These are phyloP conservation scores for Polyommatus iphigenia DNA, from an alignment of 2,888 invertebrate species.

Conservation along the genomic window DNA sequence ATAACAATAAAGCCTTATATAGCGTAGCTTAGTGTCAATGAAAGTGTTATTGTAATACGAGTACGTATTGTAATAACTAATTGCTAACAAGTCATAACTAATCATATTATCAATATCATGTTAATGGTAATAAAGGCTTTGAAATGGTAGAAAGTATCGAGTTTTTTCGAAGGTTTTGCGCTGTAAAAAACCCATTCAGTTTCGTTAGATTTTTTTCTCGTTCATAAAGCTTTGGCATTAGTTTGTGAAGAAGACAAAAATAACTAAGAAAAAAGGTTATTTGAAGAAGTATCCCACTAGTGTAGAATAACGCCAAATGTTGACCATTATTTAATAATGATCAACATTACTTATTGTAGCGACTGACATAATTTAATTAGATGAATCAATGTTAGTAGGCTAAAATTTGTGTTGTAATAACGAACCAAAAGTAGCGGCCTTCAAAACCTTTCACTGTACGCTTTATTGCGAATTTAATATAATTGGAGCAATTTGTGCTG, in stretches of 20 bases:
- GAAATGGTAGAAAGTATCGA: too few relatives aligned
- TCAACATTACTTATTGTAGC: too few relatives aligned
- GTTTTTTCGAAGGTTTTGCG: too few relatives aligned
- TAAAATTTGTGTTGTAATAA: not conserved
- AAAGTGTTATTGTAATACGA: not conserved
- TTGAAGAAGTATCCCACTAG: too few relatives aligned
- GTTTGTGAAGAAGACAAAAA: too few relatives aligned
- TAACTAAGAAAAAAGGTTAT: too few relatives aligned
- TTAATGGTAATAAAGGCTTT: not conserved
- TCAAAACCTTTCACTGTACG: slow-evolving; percentile 10
- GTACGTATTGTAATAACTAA: too few relatives aligned
- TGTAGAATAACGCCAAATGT: too few relatives aligned
- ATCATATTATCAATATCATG: not conserved
- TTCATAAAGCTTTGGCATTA: too few relatives aligned
- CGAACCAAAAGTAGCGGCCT: slow-evolving; percentile 21
- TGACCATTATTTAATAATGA: not conserved
- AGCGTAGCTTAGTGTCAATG: not conserved
- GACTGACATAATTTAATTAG: not conserved
- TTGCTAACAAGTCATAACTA: too few relatives aligned
- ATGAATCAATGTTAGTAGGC: not conserved
- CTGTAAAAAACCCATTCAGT: too few relatives aligned
- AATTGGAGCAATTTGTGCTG: not conserved
- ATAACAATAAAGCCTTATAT: not conserved
- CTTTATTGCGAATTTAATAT: slow-evolving; percentile 10
- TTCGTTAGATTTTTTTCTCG: too few relatives aligned